A percentile compares a stretch with the other conserved stretches of the same genome.
Conservation (phyloP, 2,113 vertebrate species). For the Thinocorus orbignyianus region DNA sequence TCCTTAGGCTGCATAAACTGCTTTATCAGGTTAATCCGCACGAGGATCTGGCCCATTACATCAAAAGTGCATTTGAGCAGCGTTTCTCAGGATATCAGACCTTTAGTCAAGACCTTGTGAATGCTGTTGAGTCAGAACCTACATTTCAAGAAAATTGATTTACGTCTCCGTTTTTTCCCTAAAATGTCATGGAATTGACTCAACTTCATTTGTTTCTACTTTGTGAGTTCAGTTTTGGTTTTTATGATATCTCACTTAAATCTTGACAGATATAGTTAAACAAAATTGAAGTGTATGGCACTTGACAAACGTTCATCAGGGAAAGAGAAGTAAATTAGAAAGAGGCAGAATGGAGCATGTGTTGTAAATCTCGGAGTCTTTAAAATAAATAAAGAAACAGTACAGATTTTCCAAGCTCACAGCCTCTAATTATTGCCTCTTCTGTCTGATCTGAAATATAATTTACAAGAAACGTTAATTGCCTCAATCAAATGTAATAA, state of each 20-base stretch:
- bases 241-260: background rate
- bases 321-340: conserved; percentile 39
- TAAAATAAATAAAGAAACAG: background rate
- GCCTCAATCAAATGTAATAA: conserved; percentile 20
- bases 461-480: background rate
- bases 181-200: background rate
- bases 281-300: background rate
- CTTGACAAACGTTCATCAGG: conserved; percentile 24
- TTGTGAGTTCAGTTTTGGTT: background rate
- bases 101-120: background rate
- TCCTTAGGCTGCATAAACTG: background rate
- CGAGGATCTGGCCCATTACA: background rate
- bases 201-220: background rate
- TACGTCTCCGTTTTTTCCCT: background rate
- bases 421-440: conserved; percentile 38
- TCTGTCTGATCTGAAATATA: conserved; percentile 21
- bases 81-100: background rate
- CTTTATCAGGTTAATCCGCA: background rate
- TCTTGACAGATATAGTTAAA: conserved; percentile 4
- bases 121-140: background rate
- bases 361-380: background rate
- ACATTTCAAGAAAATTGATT: background rate
- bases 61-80: background rate
- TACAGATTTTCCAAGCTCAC: background rate
- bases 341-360: background rate